Conservation (phyloP, 2,797 vertebrate genomes). For the Emydoidea blandingii region DNA sequence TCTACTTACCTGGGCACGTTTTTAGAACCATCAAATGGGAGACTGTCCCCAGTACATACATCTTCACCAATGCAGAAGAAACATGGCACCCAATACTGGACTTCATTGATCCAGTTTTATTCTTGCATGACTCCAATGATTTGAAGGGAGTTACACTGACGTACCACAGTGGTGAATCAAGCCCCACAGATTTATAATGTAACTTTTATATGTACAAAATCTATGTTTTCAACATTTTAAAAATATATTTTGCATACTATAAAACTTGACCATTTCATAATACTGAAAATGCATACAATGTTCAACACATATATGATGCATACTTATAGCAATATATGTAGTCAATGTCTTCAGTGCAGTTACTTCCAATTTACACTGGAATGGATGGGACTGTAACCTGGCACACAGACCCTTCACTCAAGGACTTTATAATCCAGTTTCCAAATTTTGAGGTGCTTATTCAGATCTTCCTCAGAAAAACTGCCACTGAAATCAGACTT, state of each 20-base stretch:
- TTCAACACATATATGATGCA: background rate
- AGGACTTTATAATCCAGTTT: conserved; percentile 4
- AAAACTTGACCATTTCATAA: conserved; percentile 5
- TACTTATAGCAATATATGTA: conserved; percentile 5
- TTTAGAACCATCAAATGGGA: background rate
- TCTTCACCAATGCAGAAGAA: background rate
- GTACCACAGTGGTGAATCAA: background rate
- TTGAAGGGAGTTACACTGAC: background rate
- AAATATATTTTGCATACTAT: background rate
- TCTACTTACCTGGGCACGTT: background rate
- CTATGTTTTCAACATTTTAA: conserved; percentile 9
- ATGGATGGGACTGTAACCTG: conserved; percentile 17
- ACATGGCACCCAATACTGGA: background rate
- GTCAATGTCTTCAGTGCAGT: background rate
- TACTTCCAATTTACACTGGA: conserved; percentile 30
- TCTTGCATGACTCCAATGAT: background rate
- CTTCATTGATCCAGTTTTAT: background rate
- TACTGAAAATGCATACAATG: conserved; percentile 28
- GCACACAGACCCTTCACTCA: background rate
- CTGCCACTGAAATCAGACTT: background rate
- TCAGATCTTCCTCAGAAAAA: conserved; percentile 4
- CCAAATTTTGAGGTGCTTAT: background rate
- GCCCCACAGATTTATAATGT: background rate
- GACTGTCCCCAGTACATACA: too few relatives aligned
- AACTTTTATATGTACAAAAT: background rate